Base-by-base conservation (phyloP, 2,888 invertebrate species). In the Rhingia rostrata region DNA sequence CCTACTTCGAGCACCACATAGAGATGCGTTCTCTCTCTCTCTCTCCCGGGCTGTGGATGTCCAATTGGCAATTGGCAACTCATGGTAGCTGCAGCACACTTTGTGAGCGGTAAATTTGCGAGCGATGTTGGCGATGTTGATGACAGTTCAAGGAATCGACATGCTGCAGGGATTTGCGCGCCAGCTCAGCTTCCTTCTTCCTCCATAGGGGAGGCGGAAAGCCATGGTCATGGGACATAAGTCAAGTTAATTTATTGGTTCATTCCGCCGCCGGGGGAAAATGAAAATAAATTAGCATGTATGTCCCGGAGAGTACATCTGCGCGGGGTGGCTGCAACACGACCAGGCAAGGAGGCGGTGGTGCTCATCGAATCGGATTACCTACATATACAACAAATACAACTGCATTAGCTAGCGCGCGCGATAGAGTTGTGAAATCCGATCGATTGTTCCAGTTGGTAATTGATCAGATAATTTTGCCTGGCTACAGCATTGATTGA, bases 211-310 rank as follows among this genome's bases (percentile, higher is more conserved):
- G 58, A 30, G 54, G 61, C 53, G 51, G 39, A 67, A 58, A 64
- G 35, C 79, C 74, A 70, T 84, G 70, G 74, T 70, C 80, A 80
- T 84, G 84, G 80, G 84, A 84, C 84, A 84, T 84, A 84, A 84
- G 84, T 84, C 84, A 84, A 84, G 84, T 84, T 84, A 80, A 84
- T 84, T 84, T 84, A 84, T 84, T 84, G 84, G 84, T 80, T 80
- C 80, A 80, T 80, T 84, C 80, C 64, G 70, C 84, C 74, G 84
- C 84, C 69, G 70, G 80, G 80, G 83, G 64, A 70, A 80, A 84
- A 74, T 80, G 80, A 75, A 84, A 84, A 84, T 84, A 84, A 84
- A 84, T 84, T 84, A 84, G 84, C 84, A 84, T 84, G 84, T 84
- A 75, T 75, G 80, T 84, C 84, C 60, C 84, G 64, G 66, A 80